Evolutionary conservation across 1,140 invertebrate species (phyloP), one percentile per base, ranked within the genome.

Genomic region (Carposina sasakii): DNA sequence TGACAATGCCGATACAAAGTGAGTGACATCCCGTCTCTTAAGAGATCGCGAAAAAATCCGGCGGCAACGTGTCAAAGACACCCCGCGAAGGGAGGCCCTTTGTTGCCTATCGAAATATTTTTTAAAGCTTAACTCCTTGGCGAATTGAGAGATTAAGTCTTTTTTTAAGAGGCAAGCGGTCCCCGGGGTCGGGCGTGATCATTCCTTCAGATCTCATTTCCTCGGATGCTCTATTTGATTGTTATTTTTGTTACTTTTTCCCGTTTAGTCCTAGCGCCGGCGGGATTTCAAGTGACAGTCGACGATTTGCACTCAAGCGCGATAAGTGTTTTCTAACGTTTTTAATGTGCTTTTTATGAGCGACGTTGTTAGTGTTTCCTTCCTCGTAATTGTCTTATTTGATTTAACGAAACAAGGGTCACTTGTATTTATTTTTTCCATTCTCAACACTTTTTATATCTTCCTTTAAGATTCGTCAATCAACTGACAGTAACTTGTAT

Each of bases 111-210:
- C 66, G 75, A 77, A 79, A 84, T 81, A 79, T 84, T 84, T 83
- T 79, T 81, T 79, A 72, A 79, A 76, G 71, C 77, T 81, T 76
- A 84, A 84, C 79, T 81, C 79, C 79, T 84, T 84, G 81, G 77
- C 73, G 79, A 81, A 84, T 84, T 84, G 77, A 81, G 76, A 84
- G 77, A 81, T 84, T 84, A 83, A 81, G 77, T 81, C 73, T 60
- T 84, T 67, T 83, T 78, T 78, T 69, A 75, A 81, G 73, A 78
- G 76, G 71, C 74, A 72, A 73, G 66, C 67, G 73, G 63, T 77
- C 79, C 75, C 76, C 63, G 64, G 73, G 75, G 76, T 70, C 71
- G 74, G 54, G 65, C 67, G 74, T 71, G 79, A 81, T 84, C 81
- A 74, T 79, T 81, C 74, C 78, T 76, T 72, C 77, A 69, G 76